Percentiles rank a stretch among this genome's conserved stretches.
Conservation (phyloP, 2,888 invertebrate species). For the Caradrina kadenii region DNA sequence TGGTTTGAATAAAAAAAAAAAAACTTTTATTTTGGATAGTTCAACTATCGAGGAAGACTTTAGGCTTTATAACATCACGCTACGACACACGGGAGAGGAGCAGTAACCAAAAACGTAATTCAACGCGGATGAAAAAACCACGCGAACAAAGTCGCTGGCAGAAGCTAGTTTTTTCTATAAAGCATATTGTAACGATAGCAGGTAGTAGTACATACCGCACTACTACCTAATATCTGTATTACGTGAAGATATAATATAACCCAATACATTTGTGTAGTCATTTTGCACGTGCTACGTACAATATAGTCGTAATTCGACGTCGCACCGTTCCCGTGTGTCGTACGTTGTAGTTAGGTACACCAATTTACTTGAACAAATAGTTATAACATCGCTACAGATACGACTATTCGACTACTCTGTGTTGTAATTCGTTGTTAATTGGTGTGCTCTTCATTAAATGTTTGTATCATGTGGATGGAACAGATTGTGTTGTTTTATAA, state of each 20-base stretch:
- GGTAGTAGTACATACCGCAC: slow-evolving; percentile 6
- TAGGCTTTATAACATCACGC: too few species aligned
- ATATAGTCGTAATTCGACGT: slow-evolving; percentile 49
- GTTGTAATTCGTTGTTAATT: slow-evolving; percentile 57
- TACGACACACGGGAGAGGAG: too few species aligned
- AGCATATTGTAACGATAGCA: not conserved
- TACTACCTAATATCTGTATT: not conserved
- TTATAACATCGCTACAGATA: slow-evolving; percentile 50
- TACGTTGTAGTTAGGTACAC: slow-evolving; percentile 61
- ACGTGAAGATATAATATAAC: slow-evolving; percentile 15
- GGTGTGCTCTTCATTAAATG: slow-evolving; percentile 18
- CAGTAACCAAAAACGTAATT: too few species aligned
- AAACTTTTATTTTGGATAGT: too few species aligned
- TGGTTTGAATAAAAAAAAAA: too few species aligned
- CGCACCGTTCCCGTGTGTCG: slow-evolving; percentile 38
- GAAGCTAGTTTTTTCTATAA: too few species aligned
- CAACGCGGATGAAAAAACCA: too few species aligned
- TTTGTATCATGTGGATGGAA: slow-evolving; percentile 12
- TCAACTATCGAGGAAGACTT: too few species aligned
- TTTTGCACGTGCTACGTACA: slow-evolving; percentile 45
- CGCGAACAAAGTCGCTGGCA: too few species aligned
- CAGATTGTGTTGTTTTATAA: not conserved
- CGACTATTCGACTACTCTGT: slow-evolving; percentile 50
- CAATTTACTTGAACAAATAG: slow-evolving; percentile 75
- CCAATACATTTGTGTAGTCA: slow-evolving; percentile 39